Percentiles rank a stretch among this genome's conserved stretches.
Evolutionary conservation across 2,797 vertebrate species (phyloP).

Genomic region (Denticeps clupeoides): DNA sequence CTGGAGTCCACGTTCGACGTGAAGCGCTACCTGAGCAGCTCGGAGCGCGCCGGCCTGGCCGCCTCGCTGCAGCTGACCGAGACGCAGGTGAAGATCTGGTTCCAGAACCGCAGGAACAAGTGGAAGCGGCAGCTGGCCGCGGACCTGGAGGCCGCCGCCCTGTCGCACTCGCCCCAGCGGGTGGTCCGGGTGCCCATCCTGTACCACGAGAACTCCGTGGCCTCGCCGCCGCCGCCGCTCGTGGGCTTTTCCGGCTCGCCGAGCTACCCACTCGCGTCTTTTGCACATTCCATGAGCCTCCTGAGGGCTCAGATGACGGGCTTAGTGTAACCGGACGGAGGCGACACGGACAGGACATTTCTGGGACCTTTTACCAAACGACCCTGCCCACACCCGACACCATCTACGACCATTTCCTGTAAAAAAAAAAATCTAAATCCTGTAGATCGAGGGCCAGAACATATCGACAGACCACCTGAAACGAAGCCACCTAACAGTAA

Average conservation of each 20-base stretch:
- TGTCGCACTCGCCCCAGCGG: slow-evolving; percentile 68
- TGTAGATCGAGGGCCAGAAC: too few species aligned
- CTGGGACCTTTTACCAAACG: too few species aligned
- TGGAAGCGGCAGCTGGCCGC: slow-evolving; percentile 83
- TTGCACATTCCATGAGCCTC: slow-evolving; percentile 74
- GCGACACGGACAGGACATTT: too few species aligned
- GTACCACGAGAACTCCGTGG: slow-evolving; percentile 72
- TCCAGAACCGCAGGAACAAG: slow-evolving; percentile 80
- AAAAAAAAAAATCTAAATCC: too few species aligned
- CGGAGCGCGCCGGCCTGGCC: slow-evolving; percentile 64
- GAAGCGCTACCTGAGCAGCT: slow-evolving; percentile 75
- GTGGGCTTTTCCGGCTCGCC: slow-evolving; percentile 59
- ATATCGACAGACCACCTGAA: too few species aligned
- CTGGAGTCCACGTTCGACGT: slow-evolving; percentile 87
- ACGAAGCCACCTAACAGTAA: too few species aligned
- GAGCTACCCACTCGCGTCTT: slow-evolving; percentile 69
- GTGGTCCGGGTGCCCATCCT: slow-evolving; percentile 83
- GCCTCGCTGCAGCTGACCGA: slow-evolving; percentile 69
- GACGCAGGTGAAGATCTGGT: slow-evolving; percentile 85
- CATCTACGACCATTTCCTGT: too few species aligned
- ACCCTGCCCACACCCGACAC: too few species aligned
- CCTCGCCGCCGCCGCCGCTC: slow-evolving; percentile 43
- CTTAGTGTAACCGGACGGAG: slow-evolving; percentile 78
- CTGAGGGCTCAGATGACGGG: slow-evolving; percentile 81
- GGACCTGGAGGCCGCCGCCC: slow-evolving; percentile 67